These are phyloP conservation scores for Taxidea taxus DNA, from an alignment of 2,113 vertebrate species.

Conservation along the genomic window DNA sequence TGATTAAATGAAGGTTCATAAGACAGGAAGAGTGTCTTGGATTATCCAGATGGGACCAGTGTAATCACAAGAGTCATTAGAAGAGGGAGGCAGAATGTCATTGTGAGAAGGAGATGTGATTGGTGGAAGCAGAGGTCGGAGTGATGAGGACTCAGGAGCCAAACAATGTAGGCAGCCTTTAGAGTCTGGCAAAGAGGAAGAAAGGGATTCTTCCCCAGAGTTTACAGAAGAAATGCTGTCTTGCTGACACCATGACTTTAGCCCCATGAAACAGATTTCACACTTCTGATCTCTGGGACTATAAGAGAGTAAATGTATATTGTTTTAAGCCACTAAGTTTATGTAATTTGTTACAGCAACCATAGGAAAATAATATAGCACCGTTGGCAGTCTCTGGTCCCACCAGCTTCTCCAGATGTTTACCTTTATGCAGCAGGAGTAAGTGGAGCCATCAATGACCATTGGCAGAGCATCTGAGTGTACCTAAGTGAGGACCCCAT, in stretches of 20 bases:
- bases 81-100: background rate
- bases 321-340: background rate
- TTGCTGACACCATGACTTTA: background rate
- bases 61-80: background rate
- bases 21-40: background rate
- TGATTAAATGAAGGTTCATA: background rate
- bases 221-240: background rate
- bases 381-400: fast-evolving
- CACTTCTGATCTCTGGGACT: background rate
- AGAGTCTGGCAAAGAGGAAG: background rate
- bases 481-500: background rate
- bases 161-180: background rate
- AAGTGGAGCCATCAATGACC: background rate
- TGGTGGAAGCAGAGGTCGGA: background rate
- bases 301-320: background rate
- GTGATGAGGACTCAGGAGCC: background rate
- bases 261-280: background rate
- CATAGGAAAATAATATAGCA: background rate
- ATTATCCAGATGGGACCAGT: background rate
- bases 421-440: background rate
- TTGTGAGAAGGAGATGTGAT: background rate
- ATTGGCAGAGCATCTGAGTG: background rate
- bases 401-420: background rate
- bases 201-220: too few relatives aligned
- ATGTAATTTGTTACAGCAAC: background rate